Percentiles rank a stretch among this genome's conserved stretches.
These are phyloP conservation scores for Cepaea hortensis DNA, from an alignment of 2,888 invertebrate species.

Conservation along the genomic window DNA sequence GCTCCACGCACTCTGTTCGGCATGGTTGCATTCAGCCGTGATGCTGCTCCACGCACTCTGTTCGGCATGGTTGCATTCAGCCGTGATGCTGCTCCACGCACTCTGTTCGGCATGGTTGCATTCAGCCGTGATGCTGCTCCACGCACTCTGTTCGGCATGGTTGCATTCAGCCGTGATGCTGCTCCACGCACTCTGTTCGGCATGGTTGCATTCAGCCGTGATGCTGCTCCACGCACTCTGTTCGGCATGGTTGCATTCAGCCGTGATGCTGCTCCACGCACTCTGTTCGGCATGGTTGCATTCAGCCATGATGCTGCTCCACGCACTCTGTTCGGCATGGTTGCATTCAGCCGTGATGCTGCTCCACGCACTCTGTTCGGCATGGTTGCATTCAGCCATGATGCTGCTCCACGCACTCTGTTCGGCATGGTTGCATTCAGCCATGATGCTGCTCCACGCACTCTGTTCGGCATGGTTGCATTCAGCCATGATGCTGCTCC, in stretches of 20 bases:
- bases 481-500: not conserved
- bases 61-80: conserved; percentile 14
- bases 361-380: no score
- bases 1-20: no score
- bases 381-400: conserved; percentile 17
- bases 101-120: conserved; percentile 12
- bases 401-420: no score
- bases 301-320: not conserved
- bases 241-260: conserved; percentile 14
- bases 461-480: conserved; percentile 12
- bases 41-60: no score
- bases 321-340: conserved; percentile 3
- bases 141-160: conserved; percentile 3
- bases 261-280: no score
- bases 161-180: not conserved
- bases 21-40: conserved; percentile 15
- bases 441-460: no score
- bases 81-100: no score
- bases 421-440: conserved; percentile 14
- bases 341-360: not conserved
- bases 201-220: conserved; percentile 15
- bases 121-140: not conserved
- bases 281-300: conserved; percentile 12
- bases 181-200: no score
- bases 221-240: no score